Evolutionary conservation across 2,797 vertebrate species (phyloP).

Genomic region (Acanthurus leucopareius): DNA sequence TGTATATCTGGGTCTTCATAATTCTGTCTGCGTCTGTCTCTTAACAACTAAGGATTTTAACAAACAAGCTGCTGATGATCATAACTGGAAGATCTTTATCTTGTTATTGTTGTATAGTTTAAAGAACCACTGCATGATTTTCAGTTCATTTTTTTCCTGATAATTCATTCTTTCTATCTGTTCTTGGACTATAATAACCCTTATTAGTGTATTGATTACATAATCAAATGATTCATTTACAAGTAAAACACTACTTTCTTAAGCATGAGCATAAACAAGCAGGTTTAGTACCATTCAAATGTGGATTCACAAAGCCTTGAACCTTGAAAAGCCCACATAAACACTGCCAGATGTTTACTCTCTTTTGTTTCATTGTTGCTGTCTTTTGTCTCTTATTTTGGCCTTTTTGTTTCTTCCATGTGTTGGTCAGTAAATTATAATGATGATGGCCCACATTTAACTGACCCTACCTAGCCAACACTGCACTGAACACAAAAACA

Average conservation of each 20-base stretch:
- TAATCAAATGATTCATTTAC: neutral
- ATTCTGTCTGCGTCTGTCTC: conserved; percentile 31
- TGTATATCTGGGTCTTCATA: conserved; percentile 45
- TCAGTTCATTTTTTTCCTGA: neutral
- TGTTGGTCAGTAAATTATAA: conserved; percentile 26
- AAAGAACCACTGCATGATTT: neutral
- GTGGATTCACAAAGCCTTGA: neutral
- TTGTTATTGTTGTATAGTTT: neutral
- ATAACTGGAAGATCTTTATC: neutral
- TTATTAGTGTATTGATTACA: neutral
- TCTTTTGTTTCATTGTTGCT: conserved; percentile 12
- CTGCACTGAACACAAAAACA: conserved; percentile 10
- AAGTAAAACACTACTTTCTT: neutral
- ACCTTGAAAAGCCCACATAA: conserved; percentile 1
- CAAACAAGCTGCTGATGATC: conserved; percentile 14
- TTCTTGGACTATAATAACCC: neutral
- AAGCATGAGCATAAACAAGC: neutral
- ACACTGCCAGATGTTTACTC: neutral
- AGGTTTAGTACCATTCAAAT: neutral
- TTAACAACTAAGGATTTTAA: conserved; percentile 33
- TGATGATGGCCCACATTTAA: conserved; percentile 43
- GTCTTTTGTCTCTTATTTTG: conserved; percentile 11
- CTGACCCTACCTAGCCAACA: conserved; percentile 2
- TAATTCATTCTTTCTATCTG: neutral
- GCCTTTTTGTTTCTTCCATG: conserved; percentile 26